Conservation (phyloP, 2,113 vertebrate species). For the Myocastor coypus region DNA sequence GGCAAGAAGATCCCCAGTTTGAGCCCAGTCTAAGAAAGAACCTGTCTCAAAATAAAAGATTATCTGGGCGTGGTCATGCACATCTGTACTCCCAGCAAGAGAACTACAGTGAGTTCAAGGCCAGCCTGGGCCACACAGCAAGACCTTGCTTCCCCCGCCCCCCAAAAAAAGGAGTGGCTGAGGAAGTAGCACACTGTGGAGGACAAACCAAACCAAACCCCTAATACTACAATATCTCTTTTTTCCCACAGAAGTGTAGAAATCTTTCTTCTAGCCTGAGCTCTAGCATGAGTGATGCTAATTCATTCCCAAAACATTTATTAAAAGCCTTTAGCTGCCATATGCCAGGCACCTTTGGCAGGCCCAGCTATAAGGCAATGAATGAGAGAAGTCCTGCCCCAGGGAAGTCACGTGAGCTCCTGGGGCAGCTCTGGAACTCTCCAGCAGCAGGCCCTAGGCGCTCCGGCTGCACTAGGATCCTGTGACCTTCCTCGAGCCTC, state of each 20-base stretch:
- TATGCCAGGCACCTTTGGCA: background rate
- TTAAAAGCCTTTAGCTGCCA: background rate
- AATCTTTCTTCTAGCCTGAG: background rate
- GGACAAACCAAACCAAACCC: background rate
- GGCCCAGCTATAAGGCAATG: background rate
- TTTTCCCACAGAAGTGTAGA: background rate
- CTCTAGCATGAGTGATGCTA: background rate
- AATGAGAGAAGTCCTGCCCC: background rate
- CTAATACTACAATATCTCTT: background rate
- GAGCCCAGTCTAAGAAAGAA: background rate
- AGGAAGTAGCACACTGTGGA: background rate
- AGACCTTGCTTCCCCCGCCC: background rate
- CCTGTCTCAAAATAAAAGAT: background rate
- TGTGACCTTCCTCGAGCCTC: background rate
- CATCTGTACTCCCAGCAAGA: background rate
- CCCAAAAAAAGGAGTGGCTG: background rate
- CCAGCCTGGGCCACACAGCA: background rate
- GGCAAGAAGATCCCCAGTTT: background rate
- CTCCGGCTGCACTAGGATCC: background rate
- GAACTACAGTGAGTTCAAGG: background rate
- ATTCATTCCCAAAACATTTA: conserved; percentile 6
- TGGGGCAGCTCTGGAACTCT: background rate
- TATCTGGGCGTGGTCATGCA: background rate
- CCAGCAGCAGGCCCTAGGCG: background rate
- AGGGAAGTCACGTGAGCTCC: background rate